Base-by-base conservation (phyloP, 92 coral and sea anemone genomes). In the Phenganax stokvisi region DNA sequence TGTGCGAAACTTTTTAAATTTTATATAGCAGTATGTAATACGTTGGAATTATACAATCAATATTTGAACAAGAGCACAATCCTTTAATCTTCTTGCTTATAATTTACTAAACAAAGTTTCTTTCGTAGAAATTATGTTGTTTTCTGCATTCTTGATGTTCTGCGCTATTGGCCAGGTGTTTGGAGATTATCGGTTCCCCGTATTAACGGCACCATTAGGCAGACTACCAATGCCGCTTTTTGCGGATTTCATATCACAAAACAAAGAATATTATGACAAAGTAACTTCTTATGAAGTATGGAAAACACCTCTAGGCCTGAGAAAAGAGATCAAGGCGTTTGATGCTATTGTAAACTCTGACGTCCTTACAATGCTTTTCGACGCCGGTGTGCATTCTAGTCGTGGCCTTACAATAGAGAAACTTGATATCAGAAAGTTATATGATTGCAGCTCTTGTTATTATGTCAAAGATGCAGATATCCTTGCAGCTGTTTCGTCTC, bases 361-460 rank as follows among this genome's bases (percentile, higher is more conserved):
- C 8, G 9, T 75, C 15, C 44, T 20, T 56, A 56, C 54, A 56
- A 27, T 75, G 8, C 15, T 20, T 56, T 57, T 61, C 9, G 80
- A 75, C 51, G 80, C 80, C 7, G 12, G 52, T 1, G 53, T 75
- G 3, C 51, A 6, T 9, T 10, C 28, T 2, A 29, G 57, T 7
- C 80, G 80, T 8, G 80, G 51, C 27, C 66, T 77, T 6, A 7
- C 82, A 54, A 61, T 77, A 37, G 9, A 6, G 20, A 51, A 10
- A 0, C 82, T 77, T 44, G 82, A 77, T 1, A 28, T 0, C 3
- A 12, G 15, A 54, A 77, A 29, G 82, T 77, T 30, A 10, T 77
- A 77, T 51, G 10, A 77, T 61, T 77, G 82, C 72, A 3, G 82
- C 8, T 12, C 11, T 44, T 77, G 82, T 77, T 77, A 77, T 47